A percentile compares a stretch with the other conserved stretches of the same genome.
Conservation (phyloP, 2,113 vertebrate species). For the Xiphorhynchus elegans region DNA sequence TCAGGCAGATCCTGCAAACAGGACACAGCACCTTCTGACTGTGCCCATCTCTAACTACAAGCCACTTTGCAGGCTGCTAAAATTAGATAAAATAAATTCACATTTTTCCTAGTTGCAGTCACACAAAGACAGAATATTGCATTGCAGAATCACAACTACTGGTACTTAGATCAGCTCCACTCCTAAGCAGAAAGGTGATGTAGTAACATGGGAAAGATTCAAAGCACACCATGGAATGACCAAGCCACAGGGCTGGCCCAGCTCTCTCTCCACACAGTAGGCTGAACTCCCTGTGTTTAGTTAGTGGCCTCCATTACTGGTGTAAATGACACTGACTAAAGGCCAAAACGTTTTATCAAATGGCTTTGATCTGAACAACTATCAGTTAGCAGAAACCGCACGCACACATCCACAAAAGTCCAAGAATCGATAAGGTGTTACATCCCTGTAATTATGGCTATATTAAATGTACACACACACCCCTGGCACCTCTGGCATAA, state of each 20-base stretch:
- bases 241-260: neutral
- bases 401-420: neutral
- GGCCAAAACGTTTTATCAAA: constrained; percentile 37
- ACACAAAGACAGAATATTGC: neutral
- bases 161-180: neutral
- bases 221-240: neutral
- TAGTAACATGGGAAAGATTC: neutral
- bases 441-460: neutral
- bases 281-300: neutral
- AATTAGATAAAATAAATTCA: neutral
- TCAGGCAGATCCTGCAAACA: neutral
- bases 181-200: neutral
- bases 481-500: neutral
- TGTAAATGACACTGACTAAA: neutral
- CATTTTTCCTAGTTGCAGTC: neutral
- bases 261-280: neutral
- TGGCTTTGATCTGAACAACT: constrained; percentile 46
- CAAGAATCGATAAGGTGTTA: neutral
- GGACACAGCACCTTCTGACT: rapidly evolving
- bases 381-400: neutral
- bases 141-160: neutral
- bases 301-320: neutral
- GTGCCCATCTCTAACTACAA: neutral
- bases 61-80: neutral
- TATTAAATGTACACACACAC: neutral